Conservation (phyloP, 2,888 invertebrate species). For the Meloe dianella region DNA sequence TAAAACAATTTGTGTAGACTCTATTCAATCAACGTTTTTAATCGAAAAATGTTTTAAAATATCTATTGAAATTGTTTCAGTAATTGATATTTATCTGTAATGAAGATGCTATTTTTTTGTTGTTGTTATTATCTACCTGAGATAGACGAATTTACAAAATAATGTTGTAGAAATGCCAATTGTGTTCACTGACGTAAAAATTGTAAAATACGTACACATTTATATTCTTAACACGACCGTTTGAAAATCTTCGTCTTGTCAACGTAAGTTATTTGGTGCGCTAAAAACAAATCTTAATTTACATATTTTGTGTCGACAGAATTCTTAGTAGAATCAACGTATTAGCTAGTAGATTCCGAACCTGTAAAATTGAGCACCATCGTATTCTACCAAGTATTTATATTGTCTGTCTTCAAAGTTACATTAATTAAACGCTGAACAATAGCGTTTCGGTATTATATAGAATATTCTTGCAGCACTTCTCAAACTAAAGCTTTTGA, state of each 20-base stretch:
- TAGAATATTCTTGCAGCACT: background rate
- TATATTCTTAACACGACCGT: conserved; percentile 44
- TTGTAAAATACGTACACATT: conserved; percentile 46
- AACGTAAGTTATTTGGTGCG: conserved; percentile 47
- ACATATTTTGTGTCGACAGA: conserved; percentile 44
- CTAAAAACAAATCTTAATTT: conserved; percentile 50
- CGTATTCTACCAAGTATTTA: conserved; percentile 16
- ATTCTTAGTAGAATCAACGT: conserved; percentile 34
- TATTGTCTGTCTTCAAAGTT: conserved; percentile 15
- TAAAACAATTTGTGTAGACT: background rate
- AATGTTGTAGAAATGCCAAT: conserved; percentile 31
- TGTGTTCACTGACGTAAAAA: conserved; percentile 30
- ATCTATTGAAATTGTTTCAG: background rate
- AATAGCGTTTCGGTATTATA: conserved; percentile 29
- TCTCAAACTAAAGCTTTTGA: background rate
- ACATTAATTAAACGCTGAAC: conserved; percentile 38
- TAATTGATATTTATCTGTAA: conserved; percentile 28
- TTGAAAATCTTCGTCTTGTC: conserved; percentile 47
- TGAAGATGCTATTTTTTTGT: conserved; percentile 10
- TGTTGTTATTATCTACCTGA: conserved; percentile 27
- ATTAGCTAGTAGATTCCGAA: conserved; percentile 22
- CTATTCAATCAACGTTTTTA: background rate
- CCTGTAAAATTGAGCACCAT: conserved; percentile 18
- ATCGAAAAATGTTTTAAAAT: background rate
- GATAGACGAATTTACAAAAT: conserved; percentile 30